phyloP scores from a whole-genome alignment of 2,797 vertebrate species.

The Gymnoscopelus braueri region DNA sequence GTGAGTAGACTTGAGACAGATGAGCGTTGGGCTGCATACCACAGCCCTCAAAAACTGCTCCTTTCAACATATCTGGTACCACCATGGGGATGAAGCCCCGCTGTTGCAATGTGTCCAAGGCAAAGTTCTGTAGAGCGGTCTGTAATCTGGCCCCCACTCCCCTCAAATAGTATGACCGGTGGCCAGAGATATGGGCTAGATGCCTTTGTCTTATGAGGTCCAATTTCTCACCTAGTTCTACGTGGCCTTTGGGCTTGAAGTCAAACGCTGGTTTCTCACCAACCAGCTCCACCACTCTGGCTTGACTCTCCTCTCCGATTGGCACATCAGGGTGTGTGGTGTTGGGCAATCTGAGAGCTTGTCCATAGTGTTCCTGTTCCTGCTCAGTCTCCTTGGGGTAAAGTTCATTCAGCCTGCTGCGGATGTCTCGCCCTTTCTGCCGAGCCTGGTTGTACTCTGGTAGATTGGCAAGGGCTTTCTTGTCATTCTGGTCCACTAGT shows the following conservation, averaged over 20 bases:
- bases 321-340: slow-evolving; percentile 88
- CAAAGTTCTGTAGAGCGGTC: slow-evolving; percentile 86
- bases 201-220: slow-evolving; percentile 91
- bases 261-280: slow-evolving; percentile 88
- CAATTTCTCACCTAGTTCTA: slow-evolving; percentile 87
- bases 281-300: slow-evolving; percentile 83
- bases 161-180: slow-evolving; percentile 91
- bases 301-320: slow-evolving; percentile 89
- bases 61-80: slow-evolving; percentile 90
- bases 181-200: slow-evolving; percentile 90
- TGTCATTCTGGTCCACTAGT: slow-evolving; percentile 74
- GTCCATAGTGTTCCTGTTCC: slow-evolving; percentile 83
- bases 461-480: slow-evolving; percentile 65
- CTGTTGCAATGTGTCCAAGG: slow-evolving; percentile 81
- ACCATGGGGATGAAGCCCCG: slow-evolving; percentile 89
- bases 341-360: slow-evolving; percentile 88
- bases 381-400: slow-evolving; percentile 73
- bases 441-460: slow-evolving; percentile 76
- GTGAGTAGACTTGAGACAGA: slow-evolving; percentile 86
- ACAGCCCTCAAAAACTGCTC: slow-evolving; percentile 92
- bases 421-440: slow-evolving; percentile 79
- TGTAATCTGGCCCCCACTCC: slow-evolving; percentile 88
- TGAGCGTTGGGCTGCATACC: slow-evolving; percentile 88
- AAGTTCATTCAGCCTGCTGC: slow-evolving; percentile 77
- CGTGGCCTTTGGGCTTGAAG: slow-evolving; percentile 86